These are phyloP conservation scores for Sebastes taczanowskii DNA, from an alignment of 2,797 vertebrate species.

Conservation along the genomic window DNA sequence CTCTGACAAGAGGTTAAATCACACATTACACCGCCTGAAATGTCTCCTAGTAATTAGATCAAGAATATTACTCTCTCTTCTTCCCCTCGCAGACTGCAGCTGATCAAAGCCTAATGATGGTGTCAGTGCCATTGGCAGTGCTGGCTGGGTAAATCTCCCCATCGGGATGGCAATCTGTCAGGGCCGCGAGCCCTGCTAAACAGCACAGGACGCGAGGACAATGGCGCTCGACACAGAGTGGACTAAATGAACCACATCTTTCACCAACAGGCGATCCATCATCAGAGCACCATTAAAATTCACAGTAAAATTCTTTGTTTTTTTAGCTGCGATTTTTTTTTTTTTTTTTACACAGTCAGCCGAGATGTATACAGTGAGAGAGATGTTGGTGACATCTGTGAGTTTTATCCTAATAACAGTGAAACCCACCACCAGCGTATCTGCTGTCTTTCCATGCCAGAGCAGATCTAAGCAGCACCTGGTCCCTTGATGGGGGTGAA, in stretches of 20 bases:
- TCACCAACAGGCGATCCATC: constrained; percentile 65
- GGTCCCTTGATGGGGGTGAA: constrained; percentile 64
- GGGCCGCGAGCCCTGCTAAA: constrained; percentile 68
- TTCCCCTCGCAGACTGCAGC: constrained; percentile 73
- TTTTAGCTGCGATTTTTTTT: constrained; percentile 46
- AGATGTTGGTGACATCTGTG: constrained; percentile 45
- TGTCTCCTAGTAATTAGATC: constrained; percentile 86
- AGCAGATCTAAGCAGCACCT: constrained; percentile 74
- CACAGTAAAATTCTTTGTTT: constrained; percentile 45
- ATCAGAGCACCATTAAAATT: constrained; percentile 56
- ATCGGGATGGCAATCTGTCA: constrained; percentile 80
- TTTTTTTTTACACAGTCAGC: constrained; percentile 45
- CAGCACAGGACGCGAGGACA: constrained; percentile 72
- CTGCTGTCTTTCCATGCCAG: constrained; percentile 55
- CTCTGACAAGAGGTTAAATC: constrained; percentile 86
- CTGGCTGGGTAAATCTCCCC: constrained; percentile 77
- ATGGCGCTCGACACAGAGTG: constrained; percentile 72
- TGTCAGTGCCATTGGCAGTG: constrained; percentile 76
- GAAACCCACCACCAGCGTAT: constrained; percentile 31
- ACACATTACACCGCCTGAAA: constrained; percentile 84
- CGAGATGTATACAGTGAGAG: constrained; percentile 14
- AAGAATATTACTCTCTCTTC: constrained; percentile 83
- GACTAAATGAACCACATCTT: constrained; percentile 70
- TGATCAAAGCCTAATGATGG: constrained; percentile 84
- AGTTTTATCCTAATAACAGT: constrained; percentile 45